Base-by-base conservation (phyloP, 1,140 invertebrate species). In the Tribolium madens region DNA sequence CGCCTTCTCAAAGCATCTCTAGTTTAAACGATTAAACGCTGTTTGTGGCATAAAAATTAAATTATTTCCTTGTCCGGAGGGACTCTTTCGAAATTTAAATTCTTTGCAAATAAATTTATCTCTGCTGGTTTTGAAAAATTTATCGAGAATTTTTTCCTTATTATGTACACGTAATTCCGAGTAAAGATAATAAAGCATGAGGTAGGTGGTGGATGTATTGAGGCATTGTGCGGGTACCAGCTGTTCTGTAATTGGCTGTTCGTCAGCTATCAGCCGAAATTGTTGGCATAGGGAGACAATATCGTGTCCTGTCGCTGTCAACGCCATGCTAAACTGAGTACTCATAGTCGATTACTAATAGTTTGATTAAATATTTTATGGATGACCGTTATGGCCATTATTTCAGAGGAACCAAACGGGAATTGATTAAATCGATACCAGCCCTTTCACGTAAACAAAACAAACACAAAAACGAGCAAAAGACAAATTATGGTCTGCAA, bases 321-420 rank as follows among this genome's bases (percentile, higher is more conserved):
- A n/a, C 57, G 21, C 12, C 26, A 64, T 33, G 17, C 52, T 57
- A 33, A 64, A 31, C 26, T 42, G 36, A 42, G 4, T 42, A 42
- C 36, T 42, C 26, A 60, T 60, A 64, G 14, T 21, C 57, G 21
- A 64, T 64, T 64, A n/a, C 57, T 64, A 64, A 64, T 64, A 64
- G 57, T 64, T 64, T 64, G 57, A 64, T 64, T 33, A 64, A 64
- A 64, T 64, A 64, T 64, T 64, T 64, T 33, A 64, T 64, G 57
- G 26, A n/a, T 26, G 57, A 64, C 15, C 52, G 52, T 26, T 57
- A 18, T 21, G 7, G 14, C 57, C 57, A 26, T 33, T 64, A 64
- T 33, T 64, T 64, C 18, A 14, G 26, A 31, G 26, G 57, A 7
- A 33, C 57, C 21, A 7, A 64, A 33, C 9, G 21, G 18, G 36